Base-by-base conservation (phyloP, 2,797 vertebrate genomes). In the Hoplostethus atlanticus region DNA sequence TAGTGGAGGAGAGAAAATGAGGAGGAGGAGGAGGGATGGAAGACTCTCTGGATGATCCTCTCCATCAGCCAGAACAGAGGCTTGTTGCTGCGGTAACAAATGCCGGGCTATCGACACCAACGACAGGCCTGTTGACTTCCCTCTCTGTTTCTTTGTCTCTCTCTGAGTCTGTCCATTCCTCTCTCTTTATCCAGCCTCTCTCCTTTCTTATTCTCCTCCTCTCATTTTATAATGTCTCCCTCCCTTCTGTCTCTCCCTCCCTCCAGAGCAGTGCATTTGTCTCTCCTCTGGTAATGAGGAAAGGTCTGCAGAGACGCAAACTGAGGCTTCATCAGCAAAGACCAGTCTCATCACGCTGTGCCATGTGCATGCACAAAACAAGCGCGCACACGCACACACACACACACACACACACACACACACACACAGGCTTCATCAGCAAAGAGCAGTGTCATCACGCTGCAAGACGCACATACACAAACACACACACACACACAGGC, bases 261-360 rank as follows among this genome's bases (percentile, higher is more conserved):
- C 61, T 77, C 66, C 68, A 63, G 51, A 80, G 65, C 73, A 57
- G 68, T 10, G 55, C 79, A 79, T 86, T 78, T 77, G 83, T 91
- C 90, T 91, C 77, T 90, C 63, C 66, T 80, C 78, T 73, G 65
- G 72, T 91, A 90, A 91, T 91, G 89, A 91, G 90, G 65, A 84
- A 84, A 85, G 71, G 89, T 93, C 88, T 89, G 79, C 86, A 81
- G 87, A 89, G 88, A 90, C 81, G 70, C 79, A 59, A 69, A 76
- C 77, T 51, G 75, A 84, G 84, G 88, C 89, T 84, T 87, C 86
- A 90, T 91, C 88, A 90, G 86, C 90, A 91, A 79, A 87, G 86
- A 86, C 84, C 78, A 50, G 80, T 63, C 77, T 83, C 79, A 89
- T 90, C 89, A 77, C 50, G 81, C 84, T 79, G 83, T 21, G 40